A percentile compares a stretch with the other conserved stretches of the same genome.
phyloP scores from a whole-genome alignment of 2,888 invertebrate species.

The Parnassius glacialis region DNA sequence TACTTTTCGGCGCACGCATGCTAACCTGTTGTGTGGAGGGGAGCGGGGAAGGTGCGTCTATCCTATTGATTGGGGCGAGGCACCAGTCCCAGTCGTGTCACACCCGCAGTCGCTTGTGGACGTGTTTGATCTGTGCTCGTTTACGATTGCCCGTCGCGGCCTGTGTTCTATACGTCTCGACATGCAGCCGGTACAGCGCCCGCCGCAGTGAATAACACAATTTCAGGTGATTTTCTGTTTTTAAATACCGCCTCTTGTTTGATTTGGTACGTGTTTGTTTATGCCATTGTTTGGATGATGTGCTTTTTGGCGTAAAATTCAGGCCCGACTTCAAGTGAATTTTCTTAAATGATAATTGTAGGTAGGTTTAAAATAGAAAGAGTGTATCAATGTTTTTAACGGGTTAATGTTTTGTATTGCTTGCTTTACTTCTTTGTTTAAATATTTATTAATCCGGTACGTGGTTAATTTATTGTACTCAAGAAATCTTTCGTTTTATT shows the following conservation, averaged over 20 bases:
- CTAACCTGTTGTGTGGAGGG: conserved; percentile 65
- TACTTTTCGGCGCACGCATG: conserved; percentile 64
- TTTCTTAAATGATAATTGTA: background rate
- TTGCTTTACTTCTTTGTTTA: background rate
- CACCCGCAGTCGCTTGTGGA: conserved; percentile 28
- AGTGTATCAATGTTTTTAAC: no score
- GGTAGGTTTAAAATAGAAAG: conserved; percentile 8
- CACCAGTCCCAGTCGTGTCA: conserved; percentile 56
- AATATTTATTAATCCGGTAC: conserved; percentile 10
- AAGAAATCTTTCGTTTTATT: conserved; percentile 2
- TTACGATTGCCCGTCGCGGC: conserved; percentile 31
- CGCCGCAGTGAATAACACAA: conserved; percentile 54
- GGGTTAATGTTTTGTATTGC: no score
- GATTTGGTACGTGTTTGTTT: conserved; percentile 12
- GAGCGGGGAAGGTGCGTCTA: conserved; percentile 36
- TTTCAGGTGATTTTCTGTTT: conserved; percentile 49
- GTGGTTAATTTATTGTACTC: conserved; percentile 9
- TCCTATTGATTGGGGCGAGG: conserved; percentile 65
- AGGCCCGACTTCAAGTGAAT: background rate
- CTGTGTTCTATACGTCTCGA: conserved; percentile 38
- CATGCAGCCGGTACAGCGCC: conserved; percentile 60
- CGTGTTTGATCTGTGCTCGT: conserved; percentile 34
- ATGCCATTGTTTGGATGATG: conserved; percentile 19
- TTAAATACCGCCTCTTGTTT: conserved; percentile 4
- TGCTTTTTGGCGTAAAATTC: conserved; percentile 14